Evolutionary conservation across 1,140 invertebrate genomes (phyloP), one percentile per base, ranked within the genome.

Genomic region (Sogatella furcifera): DNA sequence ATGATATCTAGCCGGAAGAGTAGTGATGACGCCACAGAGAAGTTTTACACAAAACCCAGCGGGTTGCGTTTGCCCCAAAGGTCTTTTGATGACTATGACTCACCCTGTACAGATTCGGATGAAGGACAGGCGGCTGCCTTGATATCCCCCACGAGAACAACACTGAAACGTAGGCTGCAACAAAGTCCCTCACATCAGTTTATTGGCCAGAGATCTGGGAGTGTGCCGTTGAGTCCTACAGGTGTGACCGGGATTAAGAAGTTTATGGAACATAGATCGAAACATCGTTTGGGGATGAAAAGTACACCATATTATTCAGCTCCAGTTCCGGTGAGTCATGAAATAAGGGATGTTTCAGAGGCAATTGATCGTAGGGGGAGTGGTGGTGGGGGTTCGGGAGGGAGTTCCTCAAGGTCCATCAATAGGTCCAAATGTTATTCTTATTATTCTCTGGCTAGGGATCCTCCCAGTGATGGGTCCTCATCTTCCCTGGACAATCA

Each of bases 51-150:
- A 21, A 60, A 55, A 60, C 31, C 52, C 11, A 15, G 21, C 11
- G 31, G 52, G n/a, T 21, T 53, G 2, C 22, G 44, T 14, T 28
- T 55, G 28, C 60, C 13, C 15, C 64, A 67, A 53, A 54, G 66
- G 55, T 66, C 64, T 9, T 67, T 67, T 64, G 68, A 69, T 60
- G 69, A 70, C 52, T 70, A 70, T 46, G 69, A 70, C 44, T 70
- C 69, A 10, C 69, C 69, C 22, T 70, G 65, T 46, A 69, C 38
- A 15, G 69, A 70, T 15, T 70, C 69, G 5, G 69, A 70, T 43
- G 69, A 69, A 52, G 59, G 59, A 22, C 49, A 53, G 21, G 24
- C 58, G 10, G 34, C 34, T 38, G 34, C 34, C 2, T 38, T 38
- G 34, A 38, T 38, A 38, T 49, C 46, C 6, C 46, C 46, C 6